These are phyloP conservation scores for Oryzaephilus surinamensis DNA, from an alignment of 1,140 invertebrate species.

Conservation along the genomic window DNA sequence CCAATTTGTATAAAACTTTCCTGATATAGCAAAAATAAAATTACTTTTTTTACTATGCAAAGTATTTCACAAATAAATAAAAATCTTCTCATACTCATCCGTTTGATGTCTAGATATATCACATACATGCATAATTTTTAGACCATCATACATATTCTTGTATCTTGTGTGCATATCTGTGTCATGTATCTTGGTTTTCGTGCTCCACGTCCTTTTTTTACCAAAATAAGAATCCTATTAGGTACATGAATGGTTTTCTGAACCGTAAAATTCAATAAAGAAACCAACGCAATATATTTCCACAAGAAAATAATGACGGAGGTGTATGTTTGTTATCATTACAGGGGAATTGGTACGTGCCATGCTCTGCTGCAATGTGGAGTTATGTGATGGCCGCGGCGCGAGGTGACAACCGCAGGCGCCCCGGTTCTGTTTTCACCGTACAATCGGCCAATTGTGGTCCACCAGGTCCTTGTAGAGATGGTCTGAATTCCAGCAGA, in stretches of 20 bases:
- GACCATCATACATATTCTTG: too few species aligned
- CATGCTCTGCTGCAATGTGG: conserved; percentile 40
- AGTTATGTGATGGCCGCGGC: conserved; percentile 47
- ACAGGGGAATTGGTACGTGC: conserved; percentile 18
- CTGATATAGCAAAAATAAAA: too few species aligned
- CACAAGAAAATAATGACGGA: not conserved
- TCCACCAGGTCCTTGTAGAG: conserved; percentile 31
- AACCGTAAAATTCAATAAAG: not conserved
- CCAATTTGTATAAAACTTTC: too few species aligned
- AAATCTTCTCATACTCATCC: too few species aligned
- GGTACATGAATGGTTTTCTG: not conserved
- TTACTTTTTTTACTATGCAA: too few species aligned
- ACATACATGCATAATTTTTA: too few species aligned
- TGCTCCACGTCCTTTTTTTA: too few species aligned
- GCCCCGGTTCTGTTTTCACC: conserved; percentile 31
- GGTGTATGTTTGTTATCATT: conserved; percentile 9
- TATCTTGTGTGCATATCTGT: too few species aligned
- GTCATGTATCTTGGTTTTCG: too few species aligned
- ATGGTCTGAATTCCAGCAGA: conserved; percentile 17
- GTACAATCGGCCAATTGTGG: conserved; percentile 22
- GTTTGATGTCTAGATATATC: too few species aligned
- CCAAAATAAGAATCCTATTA: too few species aligned
- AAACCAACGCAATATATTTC: conserved; percentile 3
- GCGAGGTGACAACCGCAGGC: conserved; percentile 39
- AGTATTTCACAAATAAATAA: too few species aligned